Evolutionary conservation across 2,113 vertebrate species (phyloP).

Genomic region (Uria aalge): DNA sequence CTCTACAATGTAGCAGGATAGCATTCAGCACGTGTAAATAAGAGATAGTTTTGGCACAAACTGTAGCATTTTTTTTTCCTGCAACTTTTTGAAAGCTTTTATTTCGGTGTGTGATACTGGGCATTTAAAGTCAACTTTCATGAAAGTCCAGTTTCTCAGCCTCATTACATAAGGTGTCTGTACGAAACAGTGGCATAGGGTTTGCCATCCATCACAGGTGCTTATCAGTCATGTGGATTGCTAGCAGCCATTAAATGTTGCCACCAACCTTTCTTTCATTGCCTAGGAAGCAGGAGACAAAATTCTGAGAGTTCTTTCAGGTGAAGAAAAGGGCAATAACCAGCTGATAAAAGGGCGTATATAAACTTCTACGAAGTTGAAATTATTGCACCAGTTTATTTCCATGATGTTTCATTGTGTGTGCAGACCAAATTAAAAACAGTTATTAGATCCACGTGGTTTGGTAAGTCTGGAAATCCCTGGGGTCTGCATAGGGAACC

Average conservation of each 20-base stretch:
- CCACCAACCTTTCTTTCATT: not conserved
- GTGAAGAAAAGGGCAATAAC: not conserved
- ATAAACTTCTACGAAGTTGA: not conserved
- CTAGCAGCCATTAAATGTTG: not conserved
- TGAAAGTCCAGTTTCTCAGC: not conserved
- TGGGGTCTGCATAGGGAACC: not conserved
- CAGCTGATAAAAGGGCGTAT: not conserved
- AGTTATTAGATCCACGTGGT: not conserved
- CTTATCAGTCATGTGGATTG: not conserved
- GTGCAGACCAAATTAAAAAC: not conserved
- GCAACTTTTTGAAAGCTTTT: not conserved
- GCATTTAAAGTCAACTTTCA: not conserved
- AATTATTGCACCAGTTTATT: not conserved
- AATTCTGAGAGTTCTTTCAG: not conserved
- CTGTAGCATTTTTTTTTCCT: not conserved
- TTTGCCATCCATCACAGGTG: not conserved
- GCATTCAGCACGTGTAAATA: not conserved
- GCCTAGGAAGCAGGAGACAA: not conserved
- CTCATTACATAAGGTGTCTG: not conserved
- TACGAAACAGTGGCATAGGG: not conserved
- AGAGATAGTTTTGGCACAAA: not conserved
- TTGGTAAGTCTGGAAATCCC: not conserved
- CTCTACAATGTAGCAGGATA: not conserved
- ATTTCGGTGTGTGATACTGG: not conserved
- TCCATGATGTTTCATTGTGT: accelerated